Conservation (phyloP, 2,797 vertebrate species). For the Hypotaenidia philippensis region DNA sequence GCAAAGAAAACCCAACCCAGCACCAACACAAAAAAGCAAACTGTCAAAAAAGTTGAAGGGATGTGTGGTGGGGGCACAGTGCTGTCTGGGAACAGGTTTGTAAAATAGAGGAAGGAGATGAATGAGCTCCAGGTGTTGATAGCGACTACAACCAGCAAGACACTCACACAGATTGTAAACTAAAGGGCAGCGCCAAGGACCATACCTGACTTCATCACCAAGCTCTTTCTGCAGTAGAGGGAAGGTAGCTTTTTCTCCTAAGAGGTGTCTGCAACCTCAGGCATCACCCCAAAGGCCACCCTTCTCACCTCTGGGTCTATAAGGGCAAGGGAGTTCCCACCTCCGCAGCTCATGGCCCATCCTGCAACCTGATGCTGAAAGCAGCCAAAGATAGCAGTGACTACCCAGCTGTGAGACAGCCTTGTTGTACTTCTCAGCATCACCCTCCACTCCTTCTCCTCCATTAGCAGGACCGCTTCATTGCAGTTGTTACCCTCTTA, state of each 20-base stretch:
- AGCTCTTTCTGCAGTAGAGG: accelerated
- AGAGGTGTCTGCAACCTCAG: background rate
- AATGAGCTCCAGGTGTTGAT: background rate
- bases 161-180: background rate
- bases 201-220: background rate
- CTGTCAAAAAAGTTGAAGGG: background rate
- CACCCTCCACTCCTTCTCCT: background rate
- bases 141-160: background rate
- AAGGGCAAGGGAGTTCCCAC: background rate
- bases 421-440: background rate
- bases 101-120: background rate
- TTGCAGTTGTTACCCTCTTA: background rate
- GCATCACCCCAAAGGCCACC: accelerated
- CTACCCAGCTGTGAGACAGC: background rate
- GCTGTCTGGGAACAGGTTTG: background rate
- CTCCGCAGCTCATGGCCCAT: background rate
- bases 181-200: background rate
- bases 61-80: background rate
- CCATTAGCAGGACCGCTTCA: background rate
- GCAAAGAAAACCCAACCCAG: background rate
- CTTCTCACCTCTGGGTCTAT: background rate
- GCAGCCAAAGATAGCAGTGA: background rate
- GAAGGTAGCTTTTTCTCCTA: background rate
- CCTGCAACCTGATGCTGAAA: background rate
- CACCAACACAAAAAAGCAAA: background rate